Evolutionary conservation across 2,797 vertebrate genomes (phyloP).

Genomic region (Aulostomus chinensis): DNA sequence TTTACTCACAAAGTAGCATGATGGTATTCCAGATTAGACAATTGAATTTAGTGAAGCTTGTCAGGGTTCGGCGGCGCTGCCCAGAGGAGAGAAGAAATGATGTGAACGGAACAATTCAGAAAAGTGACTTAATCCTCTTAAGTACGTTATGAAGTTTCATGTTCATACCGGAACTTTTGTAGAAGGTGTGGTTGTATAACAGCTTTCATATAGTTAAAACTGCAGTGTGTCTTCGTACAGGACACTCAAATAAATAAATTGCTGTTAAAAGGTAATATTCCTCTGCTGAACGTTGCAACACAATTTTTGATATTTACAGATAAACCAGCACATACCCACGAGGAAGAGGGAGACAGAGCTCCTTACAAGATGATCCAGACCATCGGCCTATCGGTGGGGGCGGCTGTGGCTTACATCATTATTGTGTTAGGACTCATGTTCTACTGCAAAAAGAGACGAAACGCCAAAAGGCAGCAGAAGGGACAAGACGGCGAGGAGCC

Average conservation of each 20-base stretch:
- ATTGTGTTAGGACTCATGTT: slow-evolving; percentile 98
- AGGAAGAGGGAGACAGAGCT: slow-evolving; percentile 77
- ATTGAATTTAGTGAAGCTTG: background rate
- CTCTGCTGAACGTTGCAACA: too few relatives aligned
- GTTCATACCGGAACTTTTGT: too few relatives aligned
- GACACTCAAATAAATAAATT: too few relatives aligned
- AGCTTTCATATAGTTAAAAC: too few relatives aligned
- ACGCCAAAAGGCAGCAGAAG: slow-evolving; percentile 91
- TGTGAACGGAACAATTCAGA: background rate
- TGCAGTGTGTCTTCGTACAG: too few relatives aligned
- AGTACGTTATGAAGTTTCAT: too few relatives aligned
- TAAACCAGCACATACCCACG: slow-evolving; percentile 74
- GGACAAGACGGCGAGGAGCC: slow-evolving; percentile 91
- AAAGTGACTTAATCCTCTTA: too few relatives aligned
- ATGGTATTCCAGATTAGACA: background rate
- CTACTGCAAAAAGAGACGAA: slow-evolving; percentile 97
- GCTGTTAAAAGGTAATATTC: too few relatives aligned
- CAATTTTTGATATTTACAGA: slow-evolving; percentile 74
- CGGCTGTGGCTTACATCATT: slow-evolving; percentile 97
- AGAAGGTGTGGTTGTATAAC: too few relatives aligned
- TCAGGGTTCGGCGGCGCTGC: too few relatives aligned
- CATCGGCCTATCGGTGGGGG: slow-evolving; percentile 94
- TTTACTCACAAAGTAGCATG: slow-evolving; percentile 17
- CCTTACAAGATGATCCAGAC: slow-evolving; percentile 99
- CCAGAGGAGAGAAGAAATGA: too few relatives aligned